Percentiles rank a stretch among this genome's conserved stretches.
These are phyloP conservation scores for Callocephalon fimbriatum DNA, from an alignment of 2,113 vertebrate species.

Conservation along the genomic window DNA sequence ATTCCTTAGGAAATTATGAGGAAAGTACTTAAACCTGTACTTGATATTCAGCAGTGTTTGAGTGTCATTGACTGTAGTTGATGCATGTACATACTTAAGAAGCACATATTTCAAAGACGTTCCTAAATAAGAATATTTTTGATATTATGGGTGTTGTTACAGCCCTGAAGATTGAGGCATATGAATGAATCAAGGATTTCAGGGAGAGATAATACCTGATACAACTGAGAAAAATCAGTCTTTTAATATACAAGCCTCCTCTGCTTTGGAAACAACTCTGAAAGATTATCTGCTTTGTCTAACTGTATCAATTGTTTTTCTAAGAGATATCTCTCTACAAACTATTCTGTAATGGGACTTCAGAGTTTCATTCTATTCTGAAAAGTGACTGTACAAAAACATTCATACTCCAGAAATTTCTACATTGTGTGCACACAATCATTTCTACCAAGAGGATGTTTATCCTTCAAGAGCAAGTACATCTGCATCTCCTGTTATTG, in stretches of 20 bases:
- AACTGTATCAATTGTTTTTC: not conserved
- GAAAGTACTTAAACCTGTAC: not conserved
- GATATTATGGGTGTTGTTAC: not conserved
- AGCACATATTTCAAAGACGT: not conserved
- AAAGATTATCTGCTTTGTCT: slow-evolving; percentile 1
- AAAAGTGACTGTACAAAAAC: not conserved
- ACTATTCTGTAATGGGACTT: not conserved
- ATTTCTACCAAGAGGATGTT: slow-evolving; percentile 7
- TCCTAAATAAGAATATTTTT: slow-evolving; percentile 10
- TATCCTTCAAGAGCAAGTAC: not conserved
- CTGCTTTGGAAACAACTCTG: not conserved
- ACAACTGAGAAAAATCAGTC: not conserved
- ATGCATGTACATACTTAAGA: not conserved
- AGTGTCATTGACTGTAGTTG: not conserved
- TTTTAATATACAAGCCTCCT: not conserved
- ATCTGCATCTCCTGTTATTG: not conserved
- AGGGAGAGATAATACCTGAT: not conserved
- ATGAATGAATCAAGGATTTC: not conserved
- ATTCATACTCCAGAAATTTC: not conserved
- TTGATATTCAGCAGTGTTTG: slow-evolving; percentile 25
- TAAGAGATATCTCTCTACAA: not conserved
- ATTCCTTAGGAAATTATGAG: not conserved
- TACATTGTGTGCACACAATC: not conserved
- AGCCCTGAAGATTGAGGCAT: not conserved
- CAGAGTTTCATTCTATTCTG: not conserved